Conservation (phyloP, 2,797 vertebrate genomes). For the Nothura maculosa region DNA sequence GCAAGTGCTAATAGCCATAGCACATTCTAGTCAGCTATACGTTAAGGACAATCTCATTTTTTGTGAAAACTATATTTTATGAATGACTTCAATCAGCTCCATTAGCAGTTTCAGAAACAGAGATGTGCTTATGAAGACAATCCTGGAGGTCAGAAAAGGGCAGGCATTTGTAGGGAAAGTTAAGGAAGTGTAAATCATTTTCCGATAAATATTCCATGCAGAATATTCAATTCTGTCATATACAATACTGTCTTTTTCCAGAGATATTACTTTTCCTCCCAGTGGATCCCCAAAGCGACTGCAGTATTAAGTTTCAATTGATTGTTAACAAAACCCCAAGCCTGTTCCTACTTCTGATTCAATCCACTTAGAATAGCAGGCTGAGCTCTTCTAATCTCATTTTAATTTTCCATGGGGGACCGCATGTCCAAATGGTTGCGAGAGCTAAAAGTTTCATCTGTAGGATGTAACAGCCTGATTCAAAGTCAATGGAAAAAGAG, state of each 20-base stretch:
- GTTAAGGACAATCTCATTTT: constrained; percentile 34
- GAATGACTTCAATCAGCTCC: constrained; percentile 38
- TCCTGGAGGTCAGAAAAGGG: constrained; percentile 32
- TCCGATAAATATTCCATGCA: constrained; percentile 63
- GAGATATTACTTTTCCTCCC: constrained; percentile 62
- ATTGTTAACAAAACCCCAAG: constrained; percentile 65
- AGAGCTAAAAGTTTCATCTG: constrained; percentile 32
- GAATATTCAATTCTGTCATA: constrained; percentile 55
- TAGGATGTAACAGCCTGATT: background rate
- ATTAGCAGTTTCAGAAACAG: constrained; percentile 43
- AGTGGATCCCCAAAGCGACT: constrained; percentile 53
- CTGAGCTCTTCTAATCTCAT: constrained; percentile 67
- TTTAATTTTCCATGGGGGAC: constrained; percentile 63
- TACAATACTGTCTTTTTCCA: constrained; percentile 51
- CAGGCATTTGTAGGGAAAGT: constrained; percentile 41
- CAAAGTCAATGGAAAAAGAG: background rate
- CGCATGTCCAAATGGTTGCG: constrained; percentile 37
- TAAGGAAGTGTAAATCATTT: constrained; percentile 63
- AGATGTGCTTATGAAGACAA: constrained; percentile 23
- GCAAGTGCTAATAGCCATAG: constrained; percentile 43
- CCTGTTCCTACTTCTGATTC: constrained; percentile 54
- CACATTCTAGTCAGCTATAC: constrained; percentile 41
- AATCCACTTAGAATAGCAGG: constrained; percentile 68
- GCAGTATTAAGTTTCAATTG: constrained; percentile 63
- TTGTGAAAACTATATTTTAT: background rate